Evolutionary conservation across 2,888 invertebrate species (phyloP).

Genomic region (Watsonalla cultraria): DNA sequence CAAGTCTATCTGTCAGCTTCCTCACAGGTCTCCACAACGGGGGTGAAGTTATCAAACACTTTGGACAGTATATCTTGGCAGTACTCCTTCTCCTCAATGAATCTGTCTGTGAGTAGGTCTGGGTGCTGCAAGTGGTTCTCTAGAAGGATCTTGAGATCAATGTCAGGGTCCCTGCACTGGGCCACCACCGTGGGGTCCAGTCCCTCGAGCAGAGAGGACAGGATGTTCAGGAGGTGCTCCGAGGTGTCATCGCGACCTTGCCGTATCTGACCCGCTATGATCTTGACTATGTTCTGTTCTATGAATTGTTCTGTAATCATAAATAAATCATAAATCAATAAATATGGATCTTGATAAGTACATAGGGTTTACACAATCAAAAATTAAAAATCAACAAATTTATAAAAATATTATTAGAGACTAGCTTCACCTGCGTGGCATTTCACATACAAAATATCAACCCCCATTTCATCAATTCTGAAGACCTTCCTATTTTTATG

Average conservation of each 20-base stretch:
- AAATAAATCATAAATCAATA: too few relatives aligned
- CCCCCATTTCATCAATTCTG: too few relatives aligned
- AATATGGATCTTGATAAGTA: too few relatives aligned
- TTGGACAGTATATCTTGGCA: constrained; percentile 35
- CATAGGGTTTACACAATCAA: too few relatives aligned
- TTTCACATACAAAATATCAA: too few relatives aligned
- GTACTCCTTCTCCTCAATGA: constrained; percentile 49
- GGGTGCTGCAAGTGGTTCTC: constrained; percentile 36
- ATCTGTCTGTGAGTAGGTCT: constrained; percentile 39
- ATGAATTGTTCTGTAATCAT: constrained; percentile 50
- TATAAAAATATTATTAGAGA: too few relatives aligned
- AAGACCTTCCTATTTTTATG: too few relatives aligned
- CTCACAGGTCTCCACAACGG: constrained; percentile 22
- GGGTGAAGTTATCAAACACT: constrained; percentile 23
- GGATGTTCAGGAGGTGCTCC: constrained; percentile 51
- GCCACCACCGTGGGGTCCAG: constrained; percentile 27
- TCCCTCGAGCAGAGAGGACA: constrained; percentile 35
- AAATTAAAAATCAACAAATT: too few relatives aligned
- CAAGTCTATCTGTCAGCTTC: constrained; percentile 47
- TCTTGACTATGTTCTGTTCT: constrained; percentile 36
- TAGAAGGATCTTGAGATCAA: constrained; percentile 36
- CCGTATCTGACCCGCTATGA: constrained; percentile 37
- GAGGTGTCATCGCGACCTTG: constrained; percentile 38
- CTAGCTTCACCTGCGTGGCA: too few relatives aligned
- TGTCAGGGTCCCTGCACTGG: constrained; percentile 37